A percentile compares a stretch with the other conserved stretches of the same genome.
These are phyloP conservation scores for Luidia sarsii DNA, from an alignment of 53 echinoderm and acorn worm species.

Conservation along the genomic window DNA sequence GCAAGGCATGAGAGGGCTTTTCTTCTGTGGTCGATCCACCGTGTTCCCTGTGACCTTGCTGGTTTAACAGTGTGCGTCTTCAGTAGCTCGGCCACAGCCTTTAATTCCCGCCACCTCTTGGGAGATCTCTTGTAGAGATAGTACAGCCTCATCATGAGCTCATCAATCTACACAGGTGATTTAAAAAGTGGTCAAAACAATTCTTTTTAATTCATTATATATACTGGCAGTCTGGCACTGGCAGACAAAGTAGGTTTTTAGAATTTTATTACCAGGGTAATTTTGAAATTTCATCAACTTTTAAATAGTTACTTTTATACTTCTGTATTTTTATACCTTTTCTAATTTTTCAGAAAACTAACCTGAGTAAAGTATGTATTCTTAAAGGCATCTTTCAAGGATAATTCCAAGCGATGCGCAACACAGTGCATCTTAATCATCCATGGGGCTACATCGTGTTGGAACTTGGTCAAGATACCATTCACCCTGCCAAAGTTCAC, in stretches of 20 bases:
- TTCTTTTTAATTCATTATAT: too few species aligned
- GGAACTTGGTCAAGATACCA: conserved; percentile 44
- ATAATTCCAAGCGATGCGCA: background rate
- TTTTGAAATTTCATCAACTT: background rate
- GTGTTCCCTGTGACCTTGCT: conserved; percentile 57
- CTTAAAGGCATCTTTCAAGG: conserved; percentile 28
- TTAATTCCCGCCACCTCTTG: conserved; percentile 57
- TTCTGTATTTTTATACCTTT: background rate
- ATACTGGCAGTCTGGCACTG: background rate
- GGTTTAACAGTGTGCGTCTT: conserved; percentile 55
- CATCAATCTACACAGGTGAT: conserved; percentile 51
- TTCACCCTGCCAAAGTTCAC: conserved; percentile 54
- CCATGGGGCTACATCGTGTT: conserved; percentile 37
- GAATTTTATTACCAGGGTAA: background rate
- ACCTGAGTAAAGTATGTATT: conserved; percentile 52
- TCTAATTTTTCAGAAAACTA: background rate
- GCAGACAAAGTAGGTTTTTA: background rate
- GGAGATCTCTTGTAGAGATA: conserved; percentile 59
- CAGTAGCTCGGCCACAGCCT: conserved; percentile 48
- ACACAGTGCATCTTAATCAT: conserved; percentile 58
- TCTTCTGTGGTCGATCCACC: conserved; percentile 60
- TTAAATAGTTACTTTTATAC: background rate
- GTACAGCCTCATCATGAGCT: conserved; percentile 56
- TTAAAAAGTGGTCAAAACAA: background rate
- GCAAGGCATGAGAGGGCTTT: conserved; percentile 52